A percentile compares a stretch with the other conserved stretches of the same genome.
Evolutionary conservation across 2,113 vertebrate species (phyloP).

Genomic region (Dipodomys merriami): DNA sequence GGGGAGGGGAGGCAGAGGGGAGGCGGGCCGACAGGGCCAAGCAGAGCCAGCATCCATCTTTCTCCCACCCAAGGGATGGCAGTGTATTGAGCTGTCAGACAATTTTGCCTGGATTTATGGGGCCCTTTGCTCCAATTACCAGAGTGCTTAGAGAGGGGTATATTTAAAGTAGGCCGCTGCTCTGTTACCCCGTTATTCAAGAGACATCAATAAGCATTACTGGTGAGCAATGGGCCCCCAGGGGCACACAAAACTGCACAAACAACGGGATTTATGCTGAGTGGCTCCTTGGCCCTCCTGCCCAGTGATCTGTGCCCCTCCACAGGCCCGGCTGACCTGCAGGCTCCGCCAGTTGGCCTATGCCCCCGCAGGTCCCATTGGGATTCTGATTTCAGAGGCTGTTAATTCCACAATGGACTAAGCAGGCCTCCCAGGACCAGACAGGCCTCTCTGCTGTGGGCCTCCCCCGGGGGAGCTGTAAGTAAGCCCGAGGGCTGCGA

Average conservation of each 20-base stretch:
- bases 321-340: neutral
- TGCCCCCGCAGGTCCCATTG: neutral
- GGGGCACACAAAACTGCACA: constrained; percentile 63
- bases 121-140: constrained; percentile 38
- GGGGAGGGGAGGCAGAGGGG: neutral
- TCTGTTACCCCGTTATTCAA: neutral
- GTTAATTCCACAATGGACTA: neutral
- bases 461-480: fast-evolving
- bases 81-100: constrained; percentile 21
- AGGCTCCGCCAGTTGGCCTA: neutral
- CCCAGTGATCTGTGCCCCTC: constrained; percentile 60
- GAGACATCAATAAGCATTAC: constrained; percentile 79
- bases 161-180: constrained; percentile 59
- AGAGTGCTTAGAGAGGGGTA: neutral
- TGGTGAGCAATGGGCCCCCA: constrained; percentile 24
- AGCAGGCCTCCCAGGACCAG: neutral
- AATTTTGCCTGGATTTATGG: constrained; percentile 41
- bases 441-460: neutral
- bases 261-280: constrained; percentile 71
- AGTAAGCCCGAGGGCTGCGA: fast-evolving
- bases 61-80: neutral
- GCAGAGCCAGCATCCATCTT: fast-evolving
- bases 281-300: constrained; percentile 27
- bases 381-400: fast-evolving
- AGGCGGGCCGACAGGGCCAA: neutral